A percentile compares a stretch with the other conserved stretches of the same genome.
Evolutionary conservation across 2,888 invertebrate species (phyloP).

Genomic region (Pelosia muscerda): DNA sequence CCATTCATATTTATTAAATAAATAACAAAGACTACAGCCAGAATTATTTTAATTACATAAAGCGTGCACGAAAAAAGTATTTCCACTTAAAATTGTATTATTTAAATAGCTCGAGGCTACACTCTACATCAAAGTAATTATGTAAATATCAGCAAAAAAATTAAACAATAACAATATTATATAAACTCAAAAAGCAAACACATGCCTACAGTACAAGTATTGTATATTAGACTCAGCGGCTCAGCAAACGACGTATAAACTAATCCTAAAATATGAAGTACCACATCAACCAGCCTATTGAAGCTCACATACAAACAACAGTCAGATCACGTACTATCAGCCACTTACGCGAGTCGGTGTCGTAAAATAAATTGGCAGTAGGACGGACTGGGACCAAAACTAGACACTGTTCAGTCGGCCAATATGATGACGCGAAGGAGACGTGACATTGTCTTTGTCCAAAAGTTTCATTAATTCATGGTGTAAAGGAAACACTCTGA

Average conservation of each 20-base stretch:
- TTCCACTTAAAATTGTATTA: no score
- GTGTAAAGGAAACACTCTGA: no score
- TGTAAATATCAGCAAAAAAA: no score
- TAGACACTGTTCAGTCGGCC: constrained; percentile 18
- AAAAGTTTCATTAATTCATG: neutral
- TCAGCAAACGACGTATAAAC: neutral
- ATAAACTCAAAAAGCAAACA: neutral
- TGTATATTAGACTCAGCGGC: neutral
- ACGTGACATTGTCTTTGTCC: constrained; percentile 8
- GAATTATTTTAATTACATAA: no score
- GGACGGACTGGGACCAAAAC: constrained; percentile 31
- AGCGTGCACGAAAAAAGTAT: no score
- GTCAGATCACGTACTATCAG: constrained; percentile 64
- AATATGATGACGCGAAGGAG: constrained; percentile 21
- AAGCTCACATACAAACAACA: constrained; percentile 52
- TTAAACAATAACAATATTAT: neutral
- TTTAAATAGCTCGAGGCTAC: no score
- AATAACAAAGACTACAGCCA: no score
- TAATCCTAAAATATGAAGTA: constrained; percentile 21
- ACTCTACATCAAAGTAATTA: no score
- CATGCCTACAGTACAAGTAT: neutral
- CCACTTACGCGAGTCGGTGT: constrained; percentile 72
- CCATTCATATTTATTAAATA: no score
- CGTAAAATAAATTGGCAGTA: constrained; percentile 75
- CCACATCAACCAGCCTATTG: constrained; percentile 41